A percentile compares a stretch with the other conserved stretches of the same genome.
Conservation (phyloP, 2,797 vertebrate genomes). For the Poeciliopsis gracilis region DNA sequence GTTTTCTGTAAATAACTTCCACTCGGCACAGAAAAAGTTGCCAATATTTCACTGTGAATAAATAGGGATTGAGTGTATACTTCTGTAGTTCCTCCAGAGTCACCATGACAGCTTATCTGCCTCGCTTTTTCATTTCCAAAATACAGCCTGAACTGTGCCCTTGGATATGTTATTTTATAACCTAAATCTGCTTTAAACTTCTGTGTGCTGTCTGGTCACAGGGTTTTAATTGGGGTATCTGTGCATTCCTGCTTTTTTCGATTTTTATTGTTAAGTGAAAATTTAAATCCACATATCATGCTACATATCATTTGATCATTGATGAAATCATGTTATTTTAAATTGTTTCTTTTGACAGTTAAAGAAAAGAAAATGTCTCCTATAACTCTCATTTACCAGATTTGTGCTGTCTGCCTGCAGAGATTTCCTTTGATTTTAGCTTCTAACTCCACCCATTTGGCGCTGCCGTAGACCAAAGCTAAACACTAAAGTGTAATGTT, state of each 20-base stretch:
- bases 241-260: not conserved
- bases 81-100: not conserved
- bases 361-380: not conserved
- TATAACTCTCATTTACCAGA: conserved; percentile 6
- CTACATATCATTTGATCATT: not conserved
- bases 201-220: not conserved
- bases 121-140: not conserved
- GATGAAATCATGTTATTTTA: not conserved
- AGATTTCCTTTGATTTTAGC: conserved; percentile 46
- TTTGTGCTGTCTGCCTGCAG: conserved; percentile 42
- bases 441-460: conserved; percentile 56
- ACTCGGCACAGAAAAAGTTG: no score
- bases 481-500: conserved; percentile 68
- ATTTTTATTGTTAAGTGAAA: not conserved
- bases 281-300: not conserved
- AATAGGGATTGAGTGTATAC: not conserved
- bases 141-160: not conserved
- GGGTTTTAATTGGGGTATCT: not conserved
- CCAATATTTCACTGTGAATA: no score
- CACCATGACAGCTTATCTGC: not conserved
- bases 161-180: not conserved
- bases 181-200: not conserved
- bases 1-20: no score
- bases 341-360: not conserved
- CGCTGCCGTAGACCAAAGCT: conserved; percentile 50